Evolutionary conservation across 2,888 invertebrate species (phyloP).

Genomic region (Mechanitis mazaeus): DNA sequence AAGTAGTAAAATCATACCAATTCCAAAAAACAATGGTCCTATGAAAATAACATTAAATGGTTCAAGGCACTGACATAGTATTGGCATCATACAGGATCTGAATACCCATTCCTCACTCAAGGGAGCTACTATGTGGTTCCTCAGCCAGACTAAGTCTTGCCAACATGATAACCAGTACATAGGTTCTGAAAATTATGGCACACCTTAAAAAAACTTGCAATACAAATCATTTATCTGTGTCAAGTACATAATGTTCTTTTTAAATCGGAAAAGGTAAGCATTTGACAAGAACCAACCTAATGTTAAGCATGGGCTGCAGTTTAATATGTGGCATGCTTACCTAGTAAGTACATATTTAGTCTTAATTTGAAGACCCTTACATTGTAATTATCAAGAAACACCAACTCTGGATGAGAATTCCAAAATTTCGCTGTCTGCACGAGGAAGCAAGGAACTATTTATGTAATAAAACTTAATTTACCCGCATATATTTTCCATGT

Average conservation of each 20-base stretch:
- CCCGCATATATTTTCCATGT: conserved; percentile 82
- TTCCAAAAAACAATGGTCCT: conserved; percentile 94
- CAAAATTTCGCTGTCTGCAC: too few species aligned
- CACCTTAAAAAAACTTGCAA: too few species aligned
- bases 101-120: conserved; percentile 97
- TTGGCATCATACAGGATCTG: conserved; percentile 95
- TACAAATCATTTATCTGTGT: too few species aligned
- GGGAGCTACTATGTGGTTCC: conserved; percentile 94
- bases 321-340: too few species aligned
- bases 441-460: too few species aligned
- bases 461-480: conserved; percentile 45
- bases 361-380: too few species aligned
- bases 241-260: too few species aligned
- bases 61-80: conserved; percentile 88
- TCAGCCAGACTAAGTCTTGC: conserved; percentile 87
- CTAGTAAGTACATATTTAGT: too few species aligned
- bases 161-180: conserved; percentile 83
- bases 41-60: conserved; percentile 86
- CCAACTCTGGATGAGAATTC: too few species aligned
- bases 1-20: conserved; percentile 73
- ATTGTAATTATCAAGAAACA: background rate
- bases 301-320: too few species aligned
- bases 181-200: conserved; percentile 71
- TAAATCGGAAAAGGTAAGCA: too few species aligned
- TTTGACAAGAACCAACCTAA: too few species aligned